phyloP scores from a whole-genome alignment of 1,140 invertebrate genomes.

The Drosophila paulistorum region DNA sequence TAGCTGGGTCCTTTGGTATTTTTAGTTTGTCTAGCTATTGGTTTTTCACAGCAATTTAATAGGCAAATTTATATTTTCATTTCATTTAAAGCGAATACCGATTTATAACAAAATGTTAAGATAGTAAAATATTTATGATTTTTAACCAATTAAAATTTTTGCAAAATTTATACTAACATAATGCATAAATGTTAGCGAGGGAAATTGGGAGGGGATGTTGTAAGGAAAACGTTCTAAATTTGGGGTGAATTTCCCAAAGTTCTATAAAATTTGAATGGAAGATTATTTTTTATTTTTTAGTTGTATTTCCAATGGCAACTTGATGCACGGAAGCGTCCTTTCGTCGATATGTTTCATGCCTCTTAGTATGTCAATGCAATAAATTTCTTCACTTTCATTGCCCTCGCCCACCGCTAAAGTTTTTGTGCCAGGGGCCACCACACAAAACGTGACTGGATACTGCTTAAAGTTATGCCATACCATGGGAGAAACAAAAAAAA shows the following conservation, averaged over 20 bases:
- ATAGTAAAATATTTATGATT: no score
- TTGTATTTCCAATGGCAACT: constrained; percentile 20
- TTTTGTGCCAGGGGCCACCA: neutral
- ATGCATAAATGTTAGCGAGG: no score
- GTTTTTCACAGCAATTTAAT: neutral
- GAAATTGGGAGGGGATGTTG: no score
- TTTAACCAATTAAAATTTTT: neutral
- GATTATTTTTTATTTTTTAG: neutral
- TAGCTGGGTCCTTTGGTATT: no score
- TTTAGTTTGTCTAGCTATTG: neutral
- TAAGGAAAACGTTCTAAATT: no score
- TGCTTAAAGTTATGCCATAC: constrained; percentile 51
- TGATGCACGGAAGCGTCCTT: constrained; percentile 56
- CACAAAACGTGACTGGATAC: constrained; percentile 44
- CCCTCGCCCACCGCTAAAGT: constrained; percentile 26
- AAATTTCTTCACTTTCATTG: constrained; percentile 61
- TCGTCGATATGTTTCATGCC: constrained; percentile 62
- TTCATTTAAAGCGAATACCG: neutral
- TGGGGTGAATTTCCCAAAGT: no score
- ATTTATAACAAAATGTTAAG: no score
- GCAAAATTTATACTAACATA: no score
- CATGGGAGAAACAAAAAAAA: constrained; percentile 5
- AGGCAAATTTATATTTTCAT: neutral
- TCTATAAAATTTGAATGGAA: neutral
- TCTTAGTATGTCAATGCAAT: constrained; percentile 74